A percentile compares a stretch with the other conserved stretches of the same genome.
These are phyloP conservation scores for Oreortyx pictus DNA, from an alignment of 2,797 vertebrate species.

Conservation along the genomic window DNA sequence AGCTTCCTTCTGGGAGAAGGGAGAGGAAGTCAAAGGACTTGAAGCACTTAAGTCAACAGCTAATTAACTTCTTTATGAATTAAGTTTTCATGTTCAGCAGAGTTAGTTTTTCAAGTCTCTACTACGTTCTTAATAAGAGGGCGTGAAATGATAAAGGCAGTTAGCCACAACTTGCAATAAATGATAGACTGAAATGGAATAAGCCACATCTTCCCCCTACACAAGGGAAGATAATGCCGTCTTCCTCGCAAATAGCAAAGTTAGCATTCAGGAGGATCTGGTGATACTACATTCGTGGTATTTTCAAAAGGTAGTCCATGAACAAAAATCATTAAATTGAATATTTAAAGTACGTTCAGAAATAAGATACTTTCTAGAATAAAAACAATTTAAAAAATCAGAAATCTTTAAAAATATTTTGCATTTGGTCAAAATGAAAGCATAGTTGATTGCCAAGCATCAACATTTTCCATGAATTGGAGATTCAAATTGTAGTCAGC, in stretches of 20 bases:
- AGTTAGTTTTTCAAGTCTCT: background rate
- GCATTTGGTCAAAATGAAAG: background rate
- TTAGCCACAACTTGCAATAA: background rate
- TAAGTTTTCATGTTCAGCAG: background rate
- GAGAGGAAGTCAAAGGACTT: too few species aligned
- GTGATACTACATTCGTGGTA: background rate
- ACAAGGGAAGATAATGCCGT: background rate
- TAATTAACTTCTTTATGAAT: background rate
- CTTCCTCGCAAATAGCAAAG: background rate
- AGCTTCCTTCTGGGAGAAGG: background rate
- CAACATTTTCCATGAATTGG: background rate
- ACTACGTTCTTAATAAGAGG: background rate
- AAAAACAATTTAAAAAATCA: background rate
- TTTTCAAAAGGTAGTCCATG: background rate
- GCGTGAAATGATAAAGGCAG: background rate
- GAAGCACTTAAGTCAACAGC: background rate
- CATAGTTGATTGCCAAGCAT: background rate
- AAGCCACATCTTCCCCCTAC: background rate
- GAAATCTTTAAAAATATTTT: background rate
- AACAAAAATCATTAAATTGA: background rate
- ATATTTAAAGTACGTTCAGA: background rate
- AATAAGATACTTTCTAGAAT: background rate
- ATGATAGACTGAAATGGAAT: background rate
- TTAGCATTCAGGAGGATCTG: background rate
- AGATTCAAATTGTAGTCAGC: background rate